Evolutionary conservation across 1,140 invertebrate species (phyloP), one percentile per base, ranked within the genome.

Genomic region (Neuroterus valhalla): DNA sequence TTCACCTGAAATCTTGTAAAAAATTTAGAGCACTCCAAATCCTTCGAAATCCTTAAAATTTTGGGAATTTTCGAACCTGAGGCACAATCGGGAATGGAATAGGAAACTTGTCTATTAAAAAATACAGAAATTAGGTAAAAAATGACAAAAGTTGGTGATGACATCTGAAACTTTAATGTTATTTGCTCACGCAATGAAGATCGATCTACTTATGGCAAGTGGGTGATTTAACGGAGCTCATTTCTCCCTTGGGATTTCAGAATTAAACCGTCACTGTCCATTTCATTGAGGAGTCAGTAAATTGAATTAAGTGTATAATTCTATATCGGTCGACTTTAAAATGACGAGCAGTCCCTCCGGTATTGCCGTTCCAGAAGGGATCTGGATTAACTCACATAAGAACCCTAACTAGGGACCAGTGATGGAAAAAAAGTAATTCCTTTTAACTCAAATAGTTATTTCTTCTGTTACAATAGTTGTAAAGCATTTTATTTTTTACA

Each of bases 171-270:
- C 26, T 62, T 62, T 62, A 62, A 62, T 62, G 26, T 31, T 62
- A 62, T 38, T 62, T 31, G 26, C 26, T 62, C 26, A 62, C 55
- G 26, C 31, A 62, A 62, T 26, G 55, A 62, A 31, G 55, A 62
- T 62, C 55, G 55, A 62, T 62, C 55, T 62, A 62, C 55, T 62
- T 62, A 62, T 62, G 55, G 55, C 55, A 23, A 62, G 55, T 62
- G 55, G 55, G 55, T 62, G 55, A 62, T 31, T 62, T 62, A 62
- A 62, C 55, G 26, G 55, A 14, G 31, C 55, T 14, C 26, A 31
- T 15, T 31, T 26, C 23, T 62, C 55, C 55, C 55, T n/a, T 6
- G 55, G 31, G 55, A 38, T 62, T 62, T 62, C 55, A 31, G 55
- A 62, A 62, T 62, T 62, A 62, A 62, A 62, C 31, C 55, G 55